These are phyloP conservation scores for Rhinoptilus africanus DNA, from an alignment of 2,113 vertebrate genomes.

Conservation along the genomic window DNA sequence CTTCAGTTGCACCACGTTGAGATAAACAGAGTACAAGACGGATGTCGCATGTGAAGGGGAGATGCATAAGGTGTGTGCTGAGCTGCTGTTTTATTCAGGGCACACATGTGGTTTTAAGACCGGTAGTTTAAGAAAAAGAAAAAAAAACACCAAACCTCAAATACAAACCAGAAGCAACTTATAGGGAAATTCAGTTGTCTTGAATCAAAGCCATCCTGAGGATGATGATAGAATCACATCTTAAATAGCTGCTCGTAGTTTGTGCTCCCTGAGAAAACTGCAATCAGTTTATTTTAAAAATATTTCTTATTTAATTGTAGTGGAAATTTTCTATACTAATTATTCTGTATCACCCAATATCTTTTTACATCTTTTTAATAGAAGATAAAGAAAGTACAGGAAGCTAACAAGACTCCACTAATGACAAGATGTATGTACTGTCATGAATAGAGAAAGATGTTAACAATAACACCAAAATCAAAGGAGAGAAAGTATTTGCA, in stretches of 20 bases:
- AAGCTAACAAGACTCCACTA: background rate
- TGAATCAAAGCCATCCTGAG: background rate
- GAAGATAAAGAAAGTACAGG: background rate
- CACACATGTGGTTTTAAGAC: fast-evolving
- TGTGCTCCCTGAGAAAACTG: background rate
- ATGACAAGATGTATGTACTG: background rate
- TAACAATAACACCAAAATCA: background rate
- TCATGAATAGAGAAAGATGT: background rate
- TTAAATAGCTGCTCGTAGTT: background rate
- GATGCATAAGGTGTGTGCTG: background rate
- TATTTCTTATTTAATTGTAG: background rate
- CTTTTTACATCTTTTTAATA: background rate
- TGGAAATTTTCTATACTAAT: background rate
- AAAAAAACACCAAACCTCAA: background rate
- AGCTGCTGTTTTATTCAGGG: background rate
- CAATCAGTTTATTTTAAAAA: background rate
- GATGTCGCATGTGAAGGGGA: background rate
- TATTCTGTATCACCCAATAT: background rate
- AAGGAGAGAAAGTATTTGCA: background rate
- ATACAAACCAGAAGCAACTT: background rate
- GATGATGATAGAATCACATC: background rate
- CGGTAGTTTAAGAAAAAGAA: background rate
- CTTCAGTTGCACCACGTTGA: background rate
- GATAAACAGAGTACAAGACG: background rate
- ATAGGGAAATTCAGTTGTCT: background rate